Evolutionary conservation across 2,113 vertebrate genomes (phyloP).

Genomic region (Myotis yumanensis): DNA sequence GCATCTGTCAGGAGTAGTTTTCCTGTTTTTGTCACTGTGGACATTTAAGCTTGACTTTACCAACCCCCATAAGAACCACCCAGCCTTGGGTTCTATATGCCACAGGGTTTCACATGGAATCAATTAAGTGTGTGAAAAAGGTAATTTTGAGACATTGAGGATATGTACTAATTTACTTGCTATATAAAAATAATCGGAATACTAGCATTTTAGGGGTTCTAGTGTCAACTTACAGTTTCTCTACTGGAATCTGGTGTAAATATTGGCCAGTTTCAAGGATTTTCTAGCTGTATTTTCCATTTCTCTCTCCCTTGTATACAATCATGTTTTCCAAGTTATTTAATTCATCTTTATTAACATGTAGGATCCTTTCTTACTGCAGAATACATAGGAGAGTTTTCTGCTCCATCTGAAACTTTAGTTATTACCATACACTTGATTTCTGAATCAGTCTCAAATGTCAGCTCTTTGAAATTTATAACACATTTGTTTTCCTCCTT

Average conservation of each 20-base stretch:
- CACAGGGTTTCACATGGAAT: background rate
- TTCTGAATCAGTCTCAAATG: background rate
- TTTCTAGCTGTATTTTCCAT: background rate
- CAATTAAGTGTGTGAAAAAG: background rate
- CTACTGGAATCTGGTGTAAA: background rate
- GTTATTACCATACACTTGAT: background rate
- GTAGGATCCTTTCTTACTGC: background rate
- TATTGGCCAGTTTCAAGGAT: background rate
- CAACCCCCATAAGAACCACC: background rate
- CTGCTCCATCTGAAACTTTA: background rate
- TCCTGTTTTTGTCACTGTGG: background rate
- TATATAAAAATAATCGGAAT: background rate
- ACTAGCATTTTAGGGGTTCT: background rate
- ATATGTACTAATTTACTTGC: background rate
- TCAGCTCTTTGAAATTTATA: background rate
- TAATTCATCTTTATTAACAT: background rate
- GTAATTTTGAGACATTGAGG: background rate
- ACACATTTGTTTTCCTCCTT: background rate
- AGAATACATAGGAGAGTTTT: background rate
- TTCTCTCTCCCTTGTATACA: background rate
- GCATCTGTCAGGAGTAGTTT: background rate
- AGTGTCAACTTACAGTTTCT: background rate
- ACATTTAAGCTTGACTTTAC: background rate
- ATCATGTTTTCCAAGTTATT: background rate
- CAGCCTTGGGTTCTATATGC: background rate